These are phyloP conservation scores for Physocephala rufipes DNA, from an alignment of 2,888 invertebrate species.

Conservation along the genomic window DNA sequence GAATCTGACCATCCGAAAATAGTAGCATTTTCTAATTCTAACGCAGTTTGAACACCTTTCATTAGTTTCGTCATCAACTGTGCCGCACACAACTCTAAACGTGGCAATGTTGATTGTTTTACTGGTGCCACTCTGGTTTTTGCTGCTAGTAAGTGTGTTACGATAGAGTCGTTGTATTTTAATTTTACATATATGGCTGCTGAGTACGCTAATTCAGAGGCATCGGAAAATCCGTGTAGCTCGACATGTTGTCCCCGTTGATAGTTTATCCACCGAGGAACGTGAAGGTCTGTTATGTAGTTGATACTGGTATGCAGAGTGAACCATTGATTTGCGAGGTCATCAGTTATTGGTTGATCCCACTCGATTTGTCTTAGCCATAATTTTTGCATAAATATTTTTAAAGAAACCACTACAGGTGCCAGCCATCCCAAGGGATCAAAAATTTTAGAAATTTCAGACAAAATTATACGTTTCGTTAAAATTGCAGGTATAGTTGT, in stretches of 20 bases:
- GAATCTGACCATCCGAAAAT: slow-evolving; percentile 22
- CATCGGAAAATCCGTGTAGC: slow-evolving; percentile 39
- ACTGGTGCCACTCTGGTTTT: slow-evolving; percentile 38
- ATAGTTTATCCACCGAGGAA: background rate
- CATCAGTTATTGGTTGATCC: slow-evolving; percentile 10
- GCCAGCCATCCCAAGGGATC: slow-evolving; percentile 15
- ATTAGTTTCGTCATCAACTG: slow-evolving; percentile 35
- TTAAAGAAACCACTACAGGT: slow-evolving; percentile 21
- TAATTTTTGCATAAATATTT: slow-evolving; percentile 39
- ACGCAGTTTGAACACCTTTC: slow-evolving; percentile 10
- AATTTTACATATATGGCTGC: slow-evolving; percentile 32
- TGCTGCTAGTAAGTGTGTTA: slow-evolving; percentile 27
- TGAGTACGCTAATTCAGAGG: slow-evolving; percentile 37
- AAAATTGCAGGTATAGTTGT: too few relatives aligned
- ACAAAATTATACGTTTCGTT: slow-evolving; percentile 37
- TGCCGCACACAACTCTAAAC: slow-evolving; percentile 40
- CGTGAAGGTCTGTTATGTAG: background rate
- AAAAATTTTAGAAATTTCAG: slow-evolving; percentile 35
- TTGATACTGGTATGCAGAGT: too few relatives aligned
- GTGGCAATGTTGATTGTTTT: slow-evolving; percentile 36
- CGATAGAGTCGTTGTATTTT: background rate
- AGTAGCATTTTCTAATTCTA: background rate
- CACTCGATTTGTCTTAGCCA: slow-evolving; percentile 37
- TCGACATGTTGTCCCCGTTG: slow-evolving; percentile 14
- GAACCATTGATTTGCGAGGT: background rate